These are phyloP conservation scores for Hydrocynus forskahlii DNA, from an alignment of 2,797 vertebrate species.

Conservation along the genomic window DNA sequence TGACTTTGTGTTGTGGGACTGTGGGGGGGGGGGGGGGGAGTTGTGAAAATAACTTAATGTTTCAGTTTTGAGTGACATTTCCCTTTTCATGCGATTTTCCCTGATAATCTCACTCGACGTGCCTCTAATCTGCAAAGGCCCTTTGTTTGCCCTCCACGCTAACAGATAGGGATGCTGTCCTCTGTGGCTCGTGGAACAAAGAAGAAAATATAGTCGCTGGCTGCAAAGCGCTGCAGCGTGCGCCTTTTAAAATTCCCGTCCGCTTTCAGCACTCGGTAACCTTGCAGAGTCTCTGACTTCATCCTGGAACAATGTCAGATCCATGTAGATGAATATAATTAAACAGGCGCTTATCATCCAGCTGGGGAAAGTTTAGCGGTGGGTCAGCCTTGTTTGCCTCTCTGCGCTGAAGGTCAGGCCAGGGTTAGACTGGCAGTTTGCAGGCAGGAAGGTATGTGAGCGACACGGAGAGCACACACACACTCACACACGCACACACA, in stretches of 20 bases:
- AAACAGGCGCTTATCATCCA: conserved; percentile 86
- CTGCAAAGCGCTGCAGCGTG: conserved; percentile 56
- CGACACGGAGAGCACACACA: conserved; percentile 16
- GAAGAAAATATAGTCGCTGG: conserved; percentile 62
- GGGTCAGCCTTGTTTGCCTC: conserved; percentile 81
- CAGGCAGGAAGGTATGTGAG: conserved; percentile 51
- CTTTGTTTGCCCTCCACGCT: conserved; percentile 47
- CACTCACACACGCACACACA: not conserved
- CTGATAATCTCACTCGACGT: conserved; percentile 1
- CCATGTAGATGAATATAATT: conserved; percentile 89
- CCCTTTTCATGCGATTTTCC: conserved; percentile 9
- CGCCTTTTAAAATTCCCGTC: conserved; percentile 58
- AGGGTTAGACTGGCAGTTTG: conserved; percentile 70
- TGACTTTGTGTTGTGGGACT: not conserved
- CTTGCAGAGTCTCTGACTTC: conserved; percentile 81
- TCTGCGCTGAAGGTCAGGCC: conserved; percentile 78
- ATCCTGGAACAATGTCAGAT: conserved; percentile 85
- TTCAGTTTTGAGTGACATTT: conserved; percentile 29
- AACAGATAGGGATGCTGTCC: conserved; percentile 51
- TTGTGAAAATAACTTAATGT: not conserved
- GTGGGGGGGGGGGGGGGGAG: too few relatives aligned
- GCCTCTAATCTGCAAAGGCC: conserved; percentile 41
- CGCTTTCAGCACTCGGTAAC: conserved; percentile 71
- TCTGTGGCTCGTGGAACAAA: conserved; percentile 58
- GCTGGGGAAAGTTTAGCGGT: conserved; percentile 77